Base-by-base conservation (phyloP, 2,797 vertebrate species). In the Scarus forsteni region DNA sequence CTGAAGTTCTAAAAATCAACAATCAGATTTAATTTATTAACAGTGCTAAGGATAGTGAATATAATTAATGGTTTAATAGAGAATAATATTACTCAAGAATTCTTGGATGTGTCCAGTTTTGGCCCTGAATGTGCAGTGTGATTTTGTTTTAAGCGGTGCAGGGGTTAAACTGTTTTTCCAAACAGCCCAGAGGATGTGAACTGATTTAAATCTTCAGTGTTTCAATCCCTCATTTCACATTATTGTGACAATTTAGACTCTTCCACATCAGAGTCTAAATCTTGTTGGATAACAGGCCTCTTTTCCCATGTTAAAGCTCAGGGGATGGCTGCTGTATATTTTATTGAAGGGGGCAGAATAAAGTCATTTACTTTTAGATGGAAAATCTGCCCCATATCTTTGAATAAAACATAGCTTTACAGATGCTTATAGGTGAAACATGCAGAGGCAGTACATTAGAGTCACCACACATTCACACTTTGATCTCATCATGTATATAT, bases 341-440 rank as follows among this genome's bases (percentile, higher is more conserved):
- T 91, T 76, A 90, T 85, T 88, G 60, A 89, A 67, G 36, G 45
- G 45, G 71, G 60, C 0, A n/a, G 49, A 48, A 74, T 13, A 71
- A 84, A 79, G 73, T 75, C 45, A 88, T 85, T 80, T 85, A 82
- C 87, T 84, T 90, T 85, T 87, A 16, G 62, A 90, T 91, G 83
- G 70, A 85, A 91, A 87, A 83, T 85, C 60, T 76, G 70, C 79
- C 63, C 49, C 14, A 34, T 66, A 8, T 58, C 35, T 38, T 57
- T 92, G 49, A 89, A 92, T 91, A 81, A 92, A 91, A 78, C 49
- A 90, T 85, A 34, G 14, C 14, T 64, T 55, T 66, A 63, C 14
- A 8, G 48, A 52, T 18, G 51, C 53, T 35, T 44, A 73, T 27
- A 54, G 16, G 57, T 69, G 74, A 45, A 77, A 74, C 50, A 79